Evolutionary conservation across 2,113 vertebrate genomes (phyloP).

Genomic region (Charina bottae): DNA sequence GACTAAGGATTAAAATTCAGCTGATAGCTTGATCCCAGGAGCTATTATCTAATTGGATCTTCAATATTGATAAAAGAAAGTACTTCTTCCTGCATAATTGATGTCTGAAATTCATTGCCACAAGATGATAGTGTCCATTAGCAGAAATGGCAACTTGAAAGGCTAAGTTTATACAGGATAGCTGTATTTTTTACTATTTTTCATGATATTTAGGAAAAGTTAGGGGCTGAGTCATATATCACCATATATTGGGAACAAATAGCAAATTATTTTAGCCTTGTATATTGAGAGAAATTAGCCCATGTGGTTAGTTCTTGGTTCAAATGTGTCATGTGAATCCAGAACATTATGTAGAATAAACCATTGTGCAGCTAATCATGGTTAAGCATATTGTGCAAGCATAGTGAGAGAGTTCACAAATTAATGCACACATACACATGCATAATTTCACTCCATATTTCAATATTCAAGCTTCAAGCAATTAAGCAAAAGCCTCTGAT

Average conservation of each 20-base stretch:
- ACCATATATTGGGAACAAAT: not conserved
- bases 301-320: not conserved
- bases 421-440: not conserved
- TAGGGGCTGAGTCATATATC: not conserved
- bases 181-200: not conserved
- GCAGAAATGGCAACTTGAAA: not conserved
- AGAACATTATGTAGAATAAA: not conserved
- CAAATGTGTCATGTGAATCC: not conserved
- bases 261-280: not conserved
- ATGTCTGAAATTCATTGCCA: not conserved
- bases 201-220: not conserved
- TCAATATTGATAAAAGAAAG: conserved; percentile 5
- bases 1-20: not conserved
- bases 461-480: not conserved
- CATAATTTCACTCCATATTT: not conserved
- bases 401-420: not conserved
- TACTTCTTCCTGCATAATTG: conserved; percentile 1
- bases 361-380: not conserved
- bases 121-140: not conserved
- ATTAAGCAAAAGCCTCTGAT: not conserved
- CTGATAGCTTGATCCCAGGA: not conserved
- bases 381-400: not conserved
- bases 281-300: not conserved
- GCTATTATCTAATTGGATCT: not conserved
- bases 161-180: not conserved